These are phyloP conservation scores for Festucalex cinctus DNA, from an alignment of 2,113 vertebrate genomes.

Conservation along the genomic window DNA sequence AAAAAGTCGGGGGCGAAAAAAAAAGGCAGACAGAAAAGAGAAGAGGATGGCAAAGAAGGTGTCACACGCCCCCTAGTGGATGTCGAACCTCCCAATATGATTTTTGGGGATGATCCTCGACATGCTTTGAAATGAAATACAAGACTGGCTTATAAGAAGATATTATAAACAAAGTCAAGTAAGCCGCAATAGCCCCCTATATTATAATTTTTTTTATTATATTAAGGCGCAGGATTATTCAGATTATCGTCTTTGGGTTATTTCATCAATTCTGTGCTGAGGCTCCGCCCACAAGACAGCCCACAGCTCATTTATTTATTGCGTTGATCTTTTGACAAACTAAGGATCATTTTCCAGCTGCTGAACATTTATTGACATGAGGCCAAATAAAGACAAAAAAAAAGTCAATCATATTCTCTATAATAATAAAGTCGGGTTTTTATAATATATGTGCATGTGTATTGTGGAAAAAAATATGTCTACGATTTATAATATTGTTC, in stretches of 20 bases:
- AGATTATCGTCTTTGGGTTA: constrained; percentile 4
- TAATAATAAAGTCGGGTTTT: too few relatives aligned
- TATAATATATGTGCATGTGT: too few relatives aligned
- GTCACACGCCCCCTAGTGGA: constrained; percentile 43
- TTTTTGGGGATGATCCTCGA: background rate
- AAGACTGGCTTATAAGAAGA: background rate
- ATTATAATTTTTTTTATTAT: background rate
- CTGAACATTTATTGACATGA: too few relatives aligned
- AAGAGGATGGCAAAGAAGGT: constrained; percentile 3
- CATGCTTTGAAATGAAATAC: constrained; percentile 4
- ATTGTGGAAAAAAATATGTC: too few relatives aligned
- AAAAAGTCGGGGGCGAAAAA: background rate
- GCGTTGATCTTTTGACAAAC: background rate
- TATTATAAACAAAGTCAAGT: constrained; percentile 4
- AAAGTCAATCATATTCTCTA: too few relatives aligned
- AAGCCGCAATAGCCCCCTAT: too few relatives aligned
- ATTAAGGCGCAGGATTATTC: constrained; percentile 5
- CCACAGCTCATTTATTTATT: background rate
- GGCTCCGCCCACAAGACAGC: background rate
- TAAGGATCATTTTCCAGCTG: background rate
- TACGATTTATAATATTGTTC: too few relatives aligned
- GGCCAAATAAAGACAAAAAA: too few relatives aligned
- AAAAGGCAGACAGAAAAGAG: background rate
- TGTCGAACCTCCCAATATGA: background rate
- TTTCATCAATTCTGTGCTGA: constrained; percentile 5